A percentile compares a stretch with the other conserved stretches of the same genome.
phyloP scores from a whole-genome alignment of 2,113 vertebrate species.

The Cranoglanis bouderius region DNA sequence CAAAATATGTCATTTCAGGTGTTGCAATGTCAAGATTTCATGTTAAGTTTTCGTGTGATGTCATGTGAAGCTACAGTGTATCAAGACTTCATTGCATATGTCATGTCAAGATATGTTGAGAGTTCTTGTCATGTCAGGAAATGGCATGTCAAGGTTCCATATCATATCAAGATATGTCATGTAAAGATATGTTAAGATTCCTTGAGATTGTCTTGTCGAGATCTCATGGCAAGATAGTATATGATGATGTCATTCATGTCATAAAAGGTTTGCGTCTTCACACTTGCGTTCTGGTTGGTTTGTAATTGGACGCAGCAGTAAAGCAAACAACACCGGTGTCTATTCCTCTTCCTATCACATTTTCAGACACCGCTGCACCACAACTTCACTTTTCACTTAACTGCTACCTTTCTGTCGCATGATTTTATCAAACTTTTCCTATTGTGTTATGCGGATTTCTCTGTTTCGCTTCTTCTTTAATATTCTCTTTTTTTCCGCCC shows the following conservation, averaged over 20 bases:
- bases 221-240: neutral
- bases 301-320: neutral
- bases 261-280: neutral
- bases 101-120: neutral
- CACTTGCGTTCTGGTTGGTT: too few relatives aligned
- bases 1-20: too few relatives aligned
- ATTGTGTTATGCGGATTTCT: neutral
- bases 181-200: neutral
- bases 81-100: neutral
- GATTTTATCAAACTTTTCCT: constrained; percentile 1
- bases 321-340: neutral
- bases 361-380: neutral
- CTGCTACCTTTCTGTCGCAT: neutral
- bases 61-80: neutral
- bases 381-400: constrained; percentile 18
- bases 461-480: constrained; percentile 6
- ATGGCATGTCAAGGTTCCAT: neutral
- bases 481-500: neutral
- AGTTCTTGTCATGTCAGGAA: neutral
- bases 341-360: constrained; percentile 4
- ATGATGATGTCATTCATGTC: neutral
- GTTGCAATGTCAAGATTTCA: neutral
- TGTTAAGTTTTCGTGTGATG: neutral
- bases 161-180: neutral
- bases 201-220: too few relatives aligned